A percentile compares a stretch with the other conserved stretches of the same genome.
phyloP scores from a whole-genome alignment of 37 sponge, comb jelly and placozoan genomes.

The Sycon ciliatum region DNA sequence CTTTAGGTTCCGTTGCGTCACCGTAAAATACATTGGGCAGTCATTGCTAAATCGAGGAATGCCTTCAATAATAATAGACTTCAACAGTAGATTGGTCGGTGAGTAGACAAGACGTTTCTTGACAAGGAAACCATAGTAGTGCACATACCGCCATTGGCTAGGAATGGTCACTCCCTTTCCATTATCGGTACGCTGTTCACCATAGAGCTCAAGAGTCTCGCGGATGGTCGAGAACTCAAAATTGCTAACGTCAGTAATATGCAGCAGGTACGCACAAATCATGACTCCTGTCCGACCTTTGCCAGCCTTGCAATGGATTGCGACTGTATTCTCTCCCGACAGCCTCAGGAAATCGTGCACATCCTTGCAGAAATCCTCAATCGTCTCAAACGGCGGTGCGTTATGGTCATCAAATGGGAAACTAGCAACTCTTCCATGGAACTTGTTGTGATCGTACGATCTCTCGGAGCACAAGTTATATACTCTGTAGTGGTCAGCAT shows the following conservation, averaged over 20 bases:
- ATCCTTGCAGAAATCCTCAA: constrained; percentile 94
- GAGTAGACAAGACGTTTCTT: constrained; percentile 47
- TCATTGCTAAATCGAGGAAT: constrained; percentile 34
- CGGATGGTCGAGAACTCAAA: constrained; percentile 60
- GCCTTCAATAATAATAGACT: constrained; percentile 50
- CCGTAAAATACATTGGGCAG: constrained; percentile 12
- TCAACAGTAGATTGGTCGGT: constrained; percentile 56
- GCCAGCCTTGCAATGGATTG: constrained; percentile 96
- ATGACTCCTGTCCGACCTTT: constrained; percentile 99
- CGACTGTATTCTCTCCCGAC: constrained; percentile 74
- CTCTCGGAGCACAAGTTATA: constrained; percentile 62
- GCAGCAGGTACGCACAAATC: constrained; percentile 86
- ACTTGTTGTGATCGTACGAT: background rate
- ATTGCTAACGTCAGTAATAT: constrained; percentile 49
- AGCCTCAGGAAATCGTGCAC: constrained; percentile 66
- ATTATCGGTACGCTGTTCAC: constrained; percentile 87
- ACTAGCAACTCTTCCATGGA: constrained; percentile 44
- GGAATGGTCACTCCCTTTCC: constrained; percentile 96
- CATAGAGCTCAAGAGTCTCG: constrained; percentile 87
- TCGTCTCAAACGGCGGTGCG: constrained; percentile 92
- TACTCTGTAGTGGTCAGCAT: constrained; percentile 74
- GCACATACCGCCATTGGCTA: constrained; percentile 80
- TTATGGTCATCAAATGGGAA: constrained; percentile 99
- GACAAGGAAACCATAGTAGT: constrained; percentile 81
- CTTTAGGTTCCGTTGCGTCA: no score